Evolutionary conservation across 2,888 invertebrate genomes (phyloP).

Genomic region (Eupithecia abbreviata): DNA sequence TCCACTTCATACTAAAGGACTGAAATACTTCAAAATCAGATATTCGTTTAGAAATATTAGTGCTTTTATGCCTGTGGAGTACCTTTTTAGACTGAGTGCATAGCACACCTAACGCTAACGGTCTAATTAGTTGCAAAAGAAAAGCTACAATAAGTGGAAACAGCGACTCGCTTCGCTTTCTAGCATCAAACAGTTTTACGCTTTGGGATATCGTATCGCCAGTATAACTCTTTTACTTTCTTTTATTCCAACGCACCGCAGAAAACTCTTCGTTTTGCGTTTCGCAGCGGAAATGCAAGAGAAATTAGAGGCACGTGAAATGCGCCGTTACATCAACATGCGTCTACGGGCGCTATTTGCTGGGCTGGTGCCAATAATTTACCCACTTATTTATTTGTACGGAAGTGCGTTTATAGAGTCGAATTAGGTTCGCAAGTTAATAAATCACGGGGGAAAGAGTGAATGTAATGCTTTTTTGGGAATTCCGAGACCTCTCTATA

Average conservation of each 20-base stretch:
- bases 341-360: slow-evolving; percentile 26
- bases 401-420: slow-evolving; percentile 19
- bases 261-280: slow-evolving; percentile 14
- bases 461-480: background rate
- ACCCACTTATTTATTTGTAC: slow-evolving; percentile 28
- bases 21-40: background rate
- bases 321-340: slow-evolving; percentile 33
- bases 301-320: slow-evolving; percentile 33
- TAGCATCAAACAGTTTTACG: slow-evolving; percentile 6
- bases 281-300: slow-evolving; percentile 25
- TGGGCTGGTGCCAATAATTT: slow-evolving; percentile 30
- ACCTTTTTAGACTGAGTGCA: background rate
- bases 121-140: slow-evolving; percentile 1
- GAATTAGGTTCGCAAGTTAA: slow-evolving; percentile 12
- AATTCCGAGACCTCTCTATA: background rate
- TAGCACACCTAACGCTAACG: background rate
- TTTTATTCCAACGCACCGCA: slow-evolving; percentile 1
- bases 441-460: slow-evolving; percentile 19
- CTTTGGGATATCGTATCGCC: background rate
- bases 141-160: background rate
- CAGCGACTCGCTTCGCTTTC: slow-evolving; percentile 9
- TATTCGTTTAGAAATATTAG: background rate
- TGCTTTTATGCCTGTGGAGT: background rate
- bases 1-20: background rate
- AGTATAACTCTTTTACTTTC: slow-evolving; percentile 1